A percentile compares a stretch with the other conserved stretches of the same genome.
Conservation (phyloP, 37 sponge, comb jelly and placozoan genomes). For the Cladorhizidae sp. region DNA sequence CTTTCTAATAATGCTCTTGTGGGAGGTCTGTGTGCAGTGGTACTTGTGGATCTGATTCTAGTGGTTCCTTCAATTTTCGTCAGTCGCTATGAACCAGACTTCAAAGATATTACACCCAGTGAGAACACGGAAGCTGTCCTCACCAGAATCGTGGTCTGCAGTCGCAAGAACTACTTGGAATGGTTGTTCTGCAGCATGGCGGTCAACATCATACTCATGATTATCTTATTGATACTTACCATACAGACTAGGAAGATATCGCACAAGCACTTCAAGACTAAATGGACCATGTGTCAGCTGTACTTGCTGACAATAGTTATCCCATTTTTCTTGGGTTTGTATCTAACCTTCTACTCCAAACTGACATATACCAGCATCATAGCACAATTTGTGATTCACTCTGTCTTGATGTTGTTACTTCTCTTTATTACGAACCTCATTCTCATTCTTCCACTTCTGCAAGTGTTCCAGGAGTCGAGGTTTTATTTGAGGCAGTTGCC, state of each 20-base stretch:
- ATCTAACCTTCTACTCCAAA: background rate
- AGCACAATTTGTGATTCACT: background rate
- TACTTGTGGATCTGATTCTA: too few species aligned
- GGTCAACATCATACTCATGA: too few species aligned
- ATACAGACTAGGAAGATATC: background rate
- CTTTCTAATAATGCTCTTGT: conserved; percentile 3
- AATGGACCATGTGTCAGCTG: background rate
- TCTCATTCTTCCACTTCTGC: background rate
- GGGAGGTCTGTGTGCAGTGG: too few species aligned
- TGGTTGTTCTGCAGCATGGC: too few species aligned
- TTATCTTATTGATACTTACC: background rate
- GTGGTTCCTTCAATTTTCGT: too few species aligned
- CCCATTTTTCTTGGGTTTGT: background rate
- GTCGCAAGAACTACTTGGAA: too few species aligned
- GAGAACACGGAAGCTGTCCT: too few species aligned
- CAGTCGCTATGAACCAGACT: too few species aligned
- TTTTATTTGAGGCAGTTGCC: too few species aligned
- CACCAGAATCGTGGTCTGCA: too few species aligned
- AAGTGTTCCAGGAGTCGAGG: background rate
- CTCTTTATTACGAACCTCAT: background rate
- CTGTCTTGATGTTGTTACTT: background rate
- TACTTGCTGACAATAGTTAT: background rate
- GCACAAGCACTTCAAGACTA: conserved; percentile 1
- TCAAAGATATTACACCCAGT: too few species aligned
- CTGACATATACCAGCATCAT: background rate